Conservation (phyloP, 2,797 vertebrate species). For the Dallia pectoralis region DNA sequence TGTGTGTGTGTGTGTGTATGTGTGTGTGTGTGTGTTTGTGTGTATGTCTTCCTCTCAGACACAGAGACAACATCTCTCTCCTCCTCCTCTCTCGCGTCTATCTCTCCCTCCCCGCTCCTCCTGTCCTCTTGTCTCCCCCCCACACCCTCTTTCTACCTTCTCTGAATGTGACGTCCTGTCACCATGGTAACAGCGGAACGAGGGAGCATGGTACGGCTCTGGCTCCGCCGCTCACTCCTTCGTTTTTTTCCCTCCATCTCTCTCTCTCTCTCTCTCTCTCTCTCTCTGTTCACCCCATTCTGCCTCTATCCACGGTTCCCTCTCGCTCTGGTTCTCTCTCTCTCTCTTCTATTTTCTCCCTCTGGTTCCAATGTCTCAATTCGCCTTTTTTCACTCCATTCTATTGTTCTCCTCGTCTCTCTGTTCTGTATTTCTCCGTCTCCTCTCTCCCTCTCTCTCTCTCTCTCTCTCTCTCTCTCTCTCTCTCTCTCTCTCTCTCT, state of each 20-base stretch:
- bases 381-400: neutral
- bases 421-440: constrained; percentile 17
- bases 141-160: constrained; percentile 13
- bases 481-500: constrained; percentile 21
- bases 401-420: neutral
- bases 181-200: constrained; percentile 72
- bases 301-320: neutral
- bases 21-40: constrained; percentile 32
- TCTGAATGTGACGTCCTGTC: constrained; percentile 55
- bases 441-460: too few relatives aligned
- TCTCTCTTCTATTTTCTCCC: constrained; percentile 19
- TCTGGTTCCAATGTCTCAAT: constrained; percentile 23
- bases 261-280: neutral
- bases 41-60: constrained; percentile 3
- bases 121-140: neutral
- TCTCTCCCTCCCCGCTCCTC: neutral
- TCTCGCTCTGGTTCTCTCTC: constrained; percentile 2
- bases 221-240: constrained; percentile 47
- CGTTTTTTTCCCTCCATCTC: constrained; percentile 23
- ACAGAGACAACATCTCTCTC: constrained; percentile 18
- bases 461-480: neutral
- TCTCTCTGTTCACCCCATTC: constrained; percentile 19
- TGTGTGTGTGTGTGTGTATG: constrained; percentile 11
- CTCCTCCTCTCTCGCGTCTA: too few relatives aligned
- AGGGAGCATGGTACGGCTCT: constrained; percentile 60